phyloP scores from a whole-genome alignment of 2,113 vertebrate species.

The Monopterus albus region DNA sequence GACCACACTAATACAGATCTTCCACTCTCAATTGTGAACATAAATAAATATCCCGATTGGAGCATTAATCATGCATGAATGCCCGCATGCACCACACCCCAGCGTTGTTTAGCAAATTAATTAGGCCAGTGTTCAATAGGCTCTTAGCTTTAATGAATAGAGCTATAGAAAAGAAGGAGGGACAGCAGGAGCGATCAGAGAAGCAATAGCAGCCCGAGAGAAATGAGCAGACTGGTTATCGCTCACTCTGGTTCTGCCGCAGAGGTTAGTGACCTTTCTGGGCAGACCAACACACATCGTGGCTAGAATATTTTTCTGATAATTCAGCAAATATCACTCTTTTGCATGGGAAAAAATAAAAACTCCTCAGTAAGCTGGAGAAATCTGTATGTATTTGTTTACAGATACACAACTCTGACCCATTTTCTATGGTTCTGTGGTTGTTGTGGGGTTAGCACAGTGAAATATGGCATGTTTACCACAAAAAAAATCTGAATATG shows the following conservation, averaged over 20 bases:
- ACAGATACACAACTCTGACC: no score
- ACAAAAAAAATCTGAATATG: no score
- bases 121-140: conserved; percentile 59
- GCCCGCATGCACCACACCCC: conserved; percentile 36
- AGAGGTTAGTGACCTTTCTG: conserved; percentile 44
- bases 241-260: conserved; percentile 9
- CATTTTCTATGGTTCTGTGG: no score
- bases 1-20: conserved; percentile 20
- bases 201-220: conserved; percentile 23
- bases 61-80: conserved; percentile 55
- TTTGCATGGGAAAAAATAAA: conserved; percentile 36
- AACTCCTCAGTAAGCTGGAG: neutral
- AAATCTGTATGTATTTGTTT: conserved; percentile 12
- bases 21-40: conserved; percentile 21
- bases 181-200: conserved; percentile 20
- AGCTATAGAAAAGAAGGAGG: conserved; percentile 49
- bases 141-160: conserved; percentile 66
- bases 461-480: no score
- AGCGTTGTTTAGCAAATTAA: conserved; percentile 66
- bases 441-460: no score
- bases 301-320: conserved; percentile 30
- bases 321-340: conserved; percentile 21
- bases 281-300: conserved; percentile 10
- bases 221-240: conserved; percentile 41
- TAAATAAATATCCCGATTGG: conserved; percentile 46